Base-by-base conservation (phyloP, 2,113 vertebrate genomes). In the Eurypyga helias region DNA sequence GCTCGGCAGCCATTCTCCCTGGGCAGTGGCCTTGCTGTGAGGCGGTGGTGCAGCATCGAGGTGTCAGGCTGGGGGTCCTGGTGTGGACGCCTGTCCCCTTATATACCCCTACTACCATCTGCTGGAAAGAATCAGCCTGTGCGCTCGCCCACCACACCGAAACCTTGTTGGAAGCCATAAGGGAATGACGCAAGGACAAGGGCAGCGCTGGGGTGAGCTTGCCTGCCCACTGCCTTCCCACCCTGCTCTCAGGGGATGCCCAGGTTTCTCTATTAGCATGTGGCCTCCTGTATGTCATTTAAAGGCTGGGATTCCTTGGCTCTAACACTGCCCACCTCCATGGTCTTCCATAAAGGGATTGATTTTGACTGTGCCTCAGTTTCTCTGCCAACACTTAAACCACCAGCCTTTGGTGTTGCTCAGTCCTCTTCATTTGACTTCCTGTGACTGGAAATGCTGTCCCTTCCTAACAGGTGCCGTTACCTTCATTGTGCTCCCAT, bases 81-180 rank as follows among this genome's bases (percentile, higher is more conserved):
- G 33, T 1, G 48, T 11, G 51, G 76, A 69, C 5, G 13, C 36
- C 70, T 1, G 3, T 91, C 90, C 84, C 96, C 96, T 93, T 14
- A 11, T 92, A 94, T 96, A 52, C 70, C 61, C 83, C 94, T 97
- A 93, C 97, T 94, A 93, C 96, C 94, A 94, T 78, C 96, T 97
- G 65, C 93, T 96, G 95, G 96, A 97, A 95, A 80, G 97, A 97
- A 96, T 97, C 55, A 71, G 90, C 33, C 87, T 93, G 72, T 28
- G 52, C 81, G 2, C 62, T 64, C 7, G 8, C n/a, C 66, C 2
- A 2, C 81, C 19, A 6, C 15, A 8, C 2, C 24, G 49, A 66
- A 88, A 62, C n/a, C 45, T 51, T 31, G 2, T 21, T 81, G 83
- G 87, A 71, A 95, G 19, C 31, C 64, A 25, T 73, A 41, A 54